phyloP scores from a whole-genome alignment of 1,140 invertebrate species.

The Aplysia californica region DNA sequence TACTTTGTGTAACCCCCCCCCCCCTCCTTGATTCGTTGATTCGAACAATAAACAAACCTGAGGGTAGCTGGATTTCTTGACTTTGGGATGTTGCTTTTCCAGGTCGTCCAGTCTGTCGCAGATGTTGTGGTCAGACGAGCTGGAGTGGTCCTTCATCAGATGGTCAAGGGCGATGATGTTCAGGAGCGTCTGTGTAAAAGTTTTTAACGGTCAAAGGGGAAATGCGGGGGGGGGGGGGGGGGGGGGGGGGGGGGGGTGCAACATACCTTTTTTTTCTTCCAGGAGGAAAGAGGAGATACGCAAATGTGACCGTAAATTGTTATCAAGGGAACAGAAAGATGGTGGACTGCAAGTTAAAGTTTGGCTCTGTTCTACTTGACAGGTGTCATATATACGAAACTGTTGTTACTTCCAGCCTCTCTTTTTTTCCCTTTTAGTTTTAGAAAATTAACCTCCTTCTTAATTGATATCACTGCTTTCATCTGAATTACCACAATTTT shows the following conservation, averaged over 20 bases:
- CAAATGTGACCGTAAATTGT: slow-evolving; percentile 31
- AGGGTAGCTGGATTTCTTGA: not conserved
- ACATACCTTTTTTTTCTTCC: not conserved
- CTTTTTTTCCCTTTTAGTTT: no score
- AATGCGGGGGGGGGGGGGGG: not conserved
- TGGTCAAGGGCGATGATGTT: slow-evolving; percentile 22
- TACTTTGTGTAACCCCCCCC: no score
- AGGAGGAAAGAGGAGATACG: slow-evolving; percentile 20
- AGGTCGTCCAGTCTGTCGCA: not conserved
- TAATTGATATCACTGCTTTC: no score
- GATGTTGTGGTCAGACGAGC: not conserved
- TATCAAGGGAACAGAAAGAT: slow-evolving; percentile 32
- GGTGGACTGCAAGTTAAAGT: slow-evolving; percentile 33
- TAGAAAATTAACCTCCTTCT: no score
- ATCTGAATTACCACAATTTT: no score
- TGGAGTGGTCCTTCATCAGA: not conserved
- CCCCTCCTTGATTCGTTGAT: no score
- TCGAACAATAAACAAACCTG: not conserved
- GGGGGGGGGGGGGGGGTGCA: slow-evolving; percentile 20
- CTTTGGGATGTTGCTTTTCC: not conserved
- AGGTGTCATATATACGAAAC: no score
- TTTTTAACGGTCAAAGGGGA: not conserved
- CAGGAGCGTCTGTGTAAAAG: slow-evolving; percentile 25
- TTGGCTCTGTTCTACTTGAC: slow-evolving; percentile 33
- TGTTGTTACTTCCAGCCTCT: no score